A percentile compares a stretch with the other conserved stretches of the same genome.
phyloP scores from a whole-genome alignment of 2,797 vertebrate species.

The Pseudopleuronectes americanus region DNA sequence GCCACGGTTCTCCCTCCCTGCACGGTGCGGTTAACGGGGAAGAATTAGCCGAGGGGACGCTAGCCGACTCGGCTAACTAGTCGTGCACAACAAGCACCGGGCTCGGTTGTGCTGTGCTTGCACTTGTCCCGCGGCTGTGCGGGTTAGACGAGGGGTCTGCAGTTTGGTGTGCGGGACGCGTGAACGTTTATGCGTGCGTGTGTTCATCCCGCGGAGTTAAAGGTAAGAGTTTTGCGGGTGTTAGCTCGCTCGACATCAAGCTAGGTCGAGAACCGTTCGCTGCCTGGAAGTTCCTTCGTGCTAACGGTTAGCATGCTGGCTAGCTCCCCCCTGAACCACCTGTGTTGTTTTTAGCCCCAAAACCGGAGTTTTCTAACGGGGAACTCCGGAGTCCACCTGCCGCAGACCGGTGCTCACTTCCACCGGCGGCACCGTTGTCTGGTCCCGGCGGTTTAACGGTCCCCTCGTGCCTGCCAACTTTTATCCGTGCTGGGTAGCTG shows the following conservation, averaged over 20 bases:
- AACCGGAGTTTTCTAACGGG: conserved; percentile 14
- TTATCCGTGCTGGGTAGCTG: conserved; percentile 14
- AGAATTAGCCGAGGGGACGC: conserved; percentile 64
- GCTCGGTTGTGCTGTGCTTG: background rate
- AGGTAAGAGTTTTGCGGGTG: conserved; percentile 65
- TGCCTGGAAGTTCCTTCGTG: conserved; percentile 61
- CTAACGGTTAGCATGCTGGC: conserved; percentile 52
- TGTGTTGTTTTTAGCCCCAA: background rate
- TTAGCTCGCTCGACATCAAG: conserved; percentile 68
- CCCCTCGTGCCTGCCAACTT: conserved; percentile 25
- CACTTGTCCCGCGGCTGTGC: background rate
- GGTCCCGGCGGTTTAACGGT: conserved; percentile 30
- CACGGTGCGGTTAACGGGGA: conserved; percentile 60
- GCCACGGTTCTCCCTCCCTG: conserved; percentile 45
- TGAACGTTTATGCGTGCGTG: conserved; percentile 14
- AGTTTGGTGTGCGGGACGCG: conserved; percentile 12
- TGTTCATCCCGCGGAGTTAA: conserved; percentile 55
- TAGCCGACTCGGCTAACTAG: conserved; percentile 69
- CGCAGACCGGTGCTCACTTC: conserved; percentile 40
- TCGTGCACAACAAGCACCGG: conserved; percentile 15
- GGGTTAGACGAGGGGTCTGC: conserved; percentile 36
- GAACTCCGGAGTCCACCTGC: conserved; percentile 43
- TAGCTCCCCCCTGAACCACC: conserved; percentile 11
- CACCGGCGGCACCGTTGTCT: conserved; percentile 20
- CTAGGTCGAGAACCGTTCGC: conserved; percentile 58